Evolutionary conservation across 2,888 invertebrate genomes (phyloP).

Genomic region (Aphidius colemani): DNA sequence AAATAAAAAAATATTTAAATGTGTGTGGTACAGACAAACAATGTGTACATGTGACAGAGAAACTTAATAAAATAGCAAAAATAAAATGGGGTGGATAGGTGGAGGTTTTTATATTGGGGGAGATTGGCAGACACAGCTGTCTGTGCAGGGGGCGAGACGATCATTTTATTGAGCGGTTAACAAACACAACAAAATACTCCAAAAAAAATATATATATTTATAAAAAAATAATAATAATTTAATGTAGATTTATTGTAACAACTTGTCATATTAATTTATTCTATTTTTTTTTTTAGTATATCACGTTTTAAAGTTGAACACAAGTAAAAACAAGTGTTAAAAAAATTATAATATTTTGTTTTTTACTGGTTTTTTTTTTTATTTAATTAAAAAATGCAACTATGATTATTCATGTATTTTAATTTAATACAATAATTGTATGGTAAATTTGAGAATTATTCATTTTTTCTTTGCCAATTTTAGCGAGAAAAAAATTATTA

Average conservation of each 20-base stretch:
- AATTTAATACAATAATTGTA: no score
- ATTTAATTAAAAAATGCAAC: no score
- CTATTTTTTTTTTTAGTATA: no score
- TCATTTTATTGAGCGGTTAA: conserved; percentile 25
- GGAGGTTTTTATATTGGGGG: conserved; percentile 9
- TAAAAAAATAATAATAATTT: conserved; percentile 11
- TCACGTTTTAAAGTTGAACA: no score
- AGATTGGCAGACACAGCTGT: conserved; percentile 34
- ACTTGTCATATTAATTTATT: no score
- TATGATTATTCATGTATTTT: no score
- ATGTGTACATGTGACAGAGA: conserved; percentile 34
- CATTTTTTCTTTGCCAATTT: no score
- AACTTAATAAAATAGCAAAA: conserved; percentile 20
- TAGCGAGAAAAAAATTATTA: not conserved
- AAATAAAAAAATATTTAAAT: conserved; percentile 34
- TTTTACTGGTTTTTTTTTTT: no score
- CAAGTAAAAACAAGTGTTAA: no score
- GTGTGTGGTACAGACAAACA: conserved; percentile 23
- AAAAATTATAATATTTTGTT: no score
- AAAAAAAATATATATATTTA: conserved; percentile 28
- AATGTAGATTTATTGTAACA: no score
- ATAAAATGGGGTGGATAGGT: conserved; percentile 1
- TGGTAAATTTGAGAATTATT: no score
- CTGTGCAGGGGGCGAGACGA: conserved; percentile 36
- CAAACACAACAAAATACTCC: conserved; percentile 23